Conservation (phyloP, 2,888 invertebrate genomes). For the Iphiclides podalirius region DNA sequence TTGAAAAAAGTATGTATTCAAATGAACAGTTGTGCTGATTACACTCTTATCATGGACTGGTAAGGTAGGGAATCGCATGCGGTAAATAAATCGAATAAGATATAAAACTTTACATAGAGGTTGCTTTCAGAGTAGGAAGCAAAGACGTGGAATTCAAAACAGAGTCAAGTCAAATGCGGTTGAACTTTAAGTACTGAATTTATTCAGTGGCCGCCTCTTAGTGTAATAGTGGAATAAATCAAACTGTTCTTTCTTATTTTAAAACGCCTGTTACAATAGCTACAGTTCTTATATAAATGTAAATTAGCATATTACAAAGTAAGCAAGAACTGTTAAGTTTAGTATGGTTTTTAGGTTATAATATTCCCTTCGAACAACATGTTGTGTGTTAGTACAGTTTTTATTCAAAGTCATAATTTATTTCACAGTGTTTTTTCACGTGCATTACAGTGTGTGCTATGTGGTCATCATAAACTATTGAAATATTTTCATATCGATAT, state of each 20-base stretch:
- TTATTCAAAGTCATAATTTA: too few relatives aligned
- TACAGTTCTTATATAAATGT: slow-evolving; percentile 4
- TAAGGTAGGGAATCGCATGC: slow-evolving; percentile 43
- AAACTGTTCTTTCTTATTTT: slow-evolving; percentile 24
- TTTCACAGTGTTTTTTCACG: too few relatives aligned
- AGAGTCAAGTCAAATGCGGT: slow-evolving; percentile 56
- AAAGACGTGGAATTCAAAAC: slow-evolving; percentile 64
- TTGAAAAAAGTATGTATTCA: slow-evolving; percentile 59
- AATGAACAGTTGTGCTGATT: slow-evolving; percentile 29
- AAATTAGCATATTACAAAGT: slow-evolving; percentile 5
- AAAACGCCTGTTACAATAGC: slow-evolving; percentile 2
- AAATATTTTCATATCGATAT: too few relatives aligned
- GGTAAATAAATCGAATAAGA: slow-evolving; percentile 31
- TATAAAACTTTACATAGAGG: slow-evolving; percentile 36
- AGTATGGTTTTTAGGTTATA: too few relatives aligned
- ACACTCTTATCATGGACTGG: slow-evolving; percentile 27
- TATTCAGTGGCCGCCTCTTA: slow-evolving; percentile 49
- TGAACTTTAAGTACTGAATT: slow-evolving; percentile 59
- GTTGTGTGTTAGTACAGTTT: too few relatives aligned
- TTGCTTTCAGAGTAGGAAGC: slow-evolving; percentile 47
- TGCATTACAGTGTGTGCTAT: too few relatives aligned
- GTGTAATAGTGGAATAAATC: slow-evolving; percentile 46
- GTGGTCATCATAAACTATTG: too few relatives aligned
- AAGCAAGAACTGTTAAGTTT: not conserved
- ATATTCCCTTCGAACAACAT: too few relatives aligned